Percentiles rank a stretch among this genome's conserved stretches.
These are phyloP conservation scores for Cottoperca gobio DNA, from an alignment of 2,797 vertebrate genomes.

Conservation along the genomic window DNA sequence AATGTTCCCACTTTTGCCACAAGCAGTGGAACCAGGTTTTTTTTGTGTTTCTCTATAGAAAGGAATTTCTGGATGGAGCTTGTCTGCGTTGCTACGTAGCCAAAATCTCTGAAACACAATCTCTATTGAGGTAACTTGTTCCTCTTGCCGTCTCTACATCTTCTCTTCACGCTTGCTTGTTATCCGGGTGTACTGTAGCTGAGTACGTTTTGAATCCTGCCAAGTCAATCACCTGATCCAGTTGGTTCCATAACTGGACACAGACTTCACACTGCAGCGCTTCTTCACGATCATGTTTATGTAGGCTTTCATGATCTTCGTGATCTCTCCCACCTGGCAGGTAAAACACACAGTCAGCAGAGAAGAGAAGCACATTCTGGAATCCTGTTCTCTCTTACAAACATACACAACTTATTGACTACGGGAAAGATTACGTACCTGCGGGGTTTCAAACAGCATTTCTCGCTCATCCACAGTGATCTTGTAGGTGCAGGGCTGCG, in stretches of 20 bases:
- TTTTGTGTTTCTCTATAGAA: slow-evolving; percentile 16
- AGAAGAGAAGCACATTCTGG: neutral
- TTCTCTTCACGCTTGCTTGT: slow-evolving; percentile 11
- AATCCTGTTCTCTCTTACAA: neutral
- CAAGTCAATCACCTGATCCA: slow-evolving; percentile 89
- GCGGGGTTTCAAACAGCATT: slow-evolving; percentile 94
- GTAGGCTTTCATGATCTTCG: slow-evolving; percentile 97
- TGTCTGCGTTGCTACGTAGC: slow-evolving; percentile 12
- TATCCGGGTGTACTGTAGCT: neutral
- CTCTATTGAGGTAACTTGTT: slow-evolving; percentile 26
- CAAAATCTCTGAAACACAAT: slow-evolving; percentile 12
- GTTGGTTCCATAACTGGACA: slow-evolving; percentile 87
- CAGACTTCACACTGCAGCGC: slow-evolving; percentile 92
- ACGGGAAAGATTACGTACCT: slow-evolving; percentile 76
- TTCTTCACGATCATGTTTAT: slow-evolving; percentile 98
- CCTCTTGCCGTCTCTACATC: slow-evolving; percentile 26
- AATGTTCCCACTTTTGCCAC: slow-evolving; percentile 44
- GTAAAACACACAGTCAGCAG: slow-evolving; percentile 11
- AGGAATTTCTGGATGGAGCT: slow-evolving; percentile 20
- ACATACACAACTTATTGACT: neutral
- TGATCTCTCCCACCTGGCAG: slow-evolving; percentile 92
- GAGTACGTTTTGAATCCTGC: neutral
- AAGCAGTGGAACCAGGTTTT: slow-evolving; percentile 26
- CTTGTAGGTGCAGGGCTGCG: slow-evolving; percentile 92
- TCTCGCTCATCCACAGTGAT: slow-evolving; percentile 95